A percentile compares a stretch with the other conserved stretches of the same genome.
Conservation (phyloP, 2,113 vertebrate genomes). For the Dunckerocampus dactyliophorus region DNA sequence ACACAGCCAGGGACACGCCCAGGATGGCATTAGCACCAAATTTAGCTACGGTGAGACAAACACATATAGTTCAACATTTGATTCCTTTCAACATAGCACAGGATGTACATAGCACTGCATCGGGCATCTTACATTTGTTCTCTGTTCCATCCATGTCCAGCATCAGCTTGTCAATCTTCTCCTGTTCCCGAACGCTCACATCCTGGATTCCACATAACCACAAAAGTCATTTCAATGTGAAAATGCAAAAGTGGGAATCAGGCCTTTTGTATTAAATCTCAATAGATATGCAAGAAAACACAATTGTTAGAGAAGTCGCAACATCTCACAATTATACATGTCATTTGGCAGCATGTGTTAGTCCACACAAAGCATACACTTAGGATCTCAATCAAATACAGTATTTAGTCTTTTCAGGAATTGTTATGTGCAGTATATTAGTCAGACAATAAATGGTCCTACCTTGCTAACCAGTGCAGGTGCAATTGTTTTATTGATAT, state of each 20-base stretch:
- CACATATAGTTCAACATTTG: background rate
- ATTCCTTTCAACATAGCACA: background rate
- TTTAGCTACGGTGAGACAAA: constrained; percentile 76
- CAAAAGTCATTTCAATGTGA: background rate
- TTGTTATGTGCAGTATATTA: constrained; percentile 49
- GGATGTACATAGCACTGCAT: no score
- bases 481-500: constrained; percentile 99
- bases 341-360: background rate
- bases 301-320: constrained; percentile 33
- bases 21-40: constrained; percentile 97
- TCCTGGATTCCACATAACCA: constrained; percentile 67
- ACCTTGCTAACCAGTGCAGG: constrained; percentile 98
- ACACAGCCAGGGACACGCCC: constrained; percentile 94
- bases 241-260: background rate
- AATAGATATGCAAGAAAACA: constrained; percentile 9
- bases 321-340: constrained; percentile 6
- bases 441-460: constrained; percentile 80
- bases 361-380: background rate
- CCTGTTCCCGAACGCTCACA: constrained; percentile 85
- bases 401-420: background rate
- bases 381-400: background rate
- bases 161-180: constrained; percentile 95
- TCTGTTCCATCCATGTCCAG: constrained; percentile 97
- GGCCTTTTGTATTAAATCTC: constrained; percentile 2
- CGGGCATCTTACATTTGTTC: constrained; percentile 88